Evolutionary conservation across 2,888 invertebrate species (phyloP), one percentile per base, ranked within the genome.

Genomic region (Leuctra nigra): DNA sequence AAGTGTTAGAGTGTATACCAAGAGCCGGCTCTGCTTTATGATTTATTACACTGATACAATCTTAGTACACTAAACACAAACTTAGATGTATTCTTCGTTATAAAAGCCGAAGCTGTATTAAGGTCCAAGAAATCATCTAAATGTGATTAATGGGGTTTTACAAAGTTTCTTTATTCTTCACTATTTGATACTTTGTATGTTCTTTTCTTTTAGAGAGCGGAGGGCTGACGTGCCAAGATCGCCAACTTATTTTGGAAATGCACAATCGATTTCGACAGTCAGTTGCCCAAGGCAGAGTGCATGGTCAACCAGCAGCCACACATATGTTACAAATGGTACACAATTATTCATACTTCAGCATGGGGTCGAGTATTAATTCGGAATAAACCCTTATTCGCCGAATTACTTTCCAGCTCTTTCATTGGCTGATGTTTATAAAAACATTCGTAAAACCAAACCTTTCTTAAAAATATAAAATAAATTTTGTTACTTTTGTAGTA

Each of bases 281-380:
- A 44, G 84, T 91, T 62, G 90, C 91, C 59, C 76, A 86, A 64
- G 91, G 91, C 48, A 83, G 83, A 68, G 82, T 88, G 66, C 77
- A 79, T 63, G 77, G 77, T 62, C 83, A 83, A 55, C 91, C 91
- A 67, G 86, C 88, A 18, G 84, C 86, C 54, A 86, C 90, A 23
- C 84, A 87, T 64, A 89, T 91, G 73, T 82, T 85, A 75, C 89
- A 91, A 78, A 84, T 91, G 81, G 87, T 87, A 73, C 72, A 29
- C 29, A 7, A 11, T 29, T 29, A 29, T 29, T 29, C 11, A 7
- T 29, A 29, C 29, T 29, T 29, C n/a, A n/a, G 29, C 11, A 29
- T 29, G 6, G 11, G 29, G 29, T 11, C 29, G 6, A 29, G n/a
- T 11, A 29, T 29, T 29, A 29, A 29, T 11, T 29, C 29, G 6